Evolutionary conservation across 2,888 invertebrate species (phyloP), one percentile per base, ranked within the genome.

Genomic region (Ophioninae sp.): DNA sequence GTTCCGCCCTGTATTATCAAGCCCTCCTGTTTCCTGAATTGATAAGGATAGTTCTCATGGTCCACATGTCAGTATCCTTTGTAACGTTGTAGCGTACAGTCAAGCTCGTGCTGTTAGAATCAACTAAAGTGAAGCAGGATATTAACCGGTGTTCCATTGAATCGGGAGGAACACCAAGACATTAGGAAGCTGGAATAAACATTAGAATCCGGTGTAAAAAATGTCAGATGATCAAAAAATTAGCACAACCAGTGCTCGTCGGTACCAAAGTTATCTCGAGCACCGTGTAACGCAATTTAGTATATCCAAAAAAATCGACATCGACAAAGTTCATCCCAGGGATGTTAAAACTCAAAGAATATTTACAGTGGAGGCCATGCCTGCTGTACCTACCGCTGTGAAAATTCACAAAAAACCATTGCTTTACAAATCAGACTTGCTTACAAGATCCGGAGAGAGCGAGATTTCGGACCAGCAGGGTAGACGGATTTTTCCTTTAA

Each of bases 211-310:
- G 7, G 6, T 1, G 20, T 61, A 10, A 8, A 64, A 67, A 76
- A 83, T 83, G 83, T 13, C 50, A 6, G 70, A 72, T 7, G 56
- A 77, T 17, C 20, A 44, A 10, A 65, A 79, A 41, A 39, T 73
- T 64, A 44, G 39, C 6, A 76, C 64, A 50, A 23, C 59, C 37
- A 62, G 76, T 17, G 89, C 86, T 81, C 85, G 86, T 81, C 88
- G 87, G 23, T 86, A 86, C 30, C 72, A 83, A 5, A 89, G 86
- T 87, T 88, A 86, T 10, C 21, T 86, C 44, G 70, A 85, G 57
- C 84, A 83, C 30, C 87, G 87, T 23, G 72, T 88, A 6, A 87
- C 89, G 0, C 75, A 17, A 37, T 61, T 72, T 1, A 10, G 21
- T 7, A 57, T 72, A 57, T 76, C 81, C 0, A 84, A 68, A 64